phyloP scores from a whole-genome alignment of 2,797 vertebrate genomes.

The Scolopax bukidnonensis region DNA sequence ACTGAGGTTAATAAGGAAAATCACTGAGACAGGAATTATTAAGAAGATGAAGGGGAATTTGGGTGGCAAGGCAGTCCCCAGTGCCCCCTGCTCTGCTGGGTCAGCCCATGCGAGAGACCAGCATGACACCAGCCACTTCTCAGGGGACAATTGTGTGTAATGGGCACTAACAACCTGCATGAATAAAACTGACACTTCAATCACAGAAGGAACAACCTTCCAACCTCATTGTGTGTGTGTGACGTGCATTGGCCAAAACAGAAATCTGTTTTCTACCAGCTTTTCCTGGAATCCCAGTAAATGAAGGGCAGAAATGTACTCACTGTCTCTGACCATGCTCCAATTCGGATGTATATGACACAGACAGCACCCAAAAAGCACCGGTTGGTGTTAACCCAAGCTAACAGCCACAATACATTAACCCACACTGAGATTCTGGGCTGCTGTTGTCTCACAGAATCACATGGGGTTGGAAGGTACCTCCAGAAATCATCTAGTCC shows the following conservation, averaged over 20 bases:
- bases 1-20: constrained; percentile 5
- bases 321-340: not conserved
- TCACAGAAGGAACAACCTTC: not conserved
- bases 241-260: rapidly evolving
- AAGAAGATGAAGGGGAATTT: not conserved
- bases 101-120: rapidly evolving
- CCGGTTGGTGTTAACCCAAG: not conserved
- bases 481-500: too few relatives aligned
- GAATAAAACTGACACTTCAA: not conserved
- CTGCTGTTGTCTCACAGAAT: not conserved
- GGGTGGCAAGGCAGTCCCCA: not conserved
- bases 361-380: not conserved
- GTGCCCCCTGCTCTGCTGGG: not conserved
- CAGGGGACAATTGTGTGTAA: not conserved
- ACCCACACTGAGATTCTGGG: not conserved
- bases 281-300: not conserved
- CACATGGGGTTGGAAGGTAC: too few relatives aligned
- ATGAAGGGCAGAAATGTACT: not conserved
- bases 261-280: not conserved
- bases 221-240: not conserved
- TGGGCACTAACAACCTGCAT: not conserved
- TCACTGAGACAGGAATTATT: not conserved
- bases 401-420: not conserved
- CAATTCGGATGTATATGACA: not conserved
- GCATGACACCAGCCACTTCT: not conserved